A percentile compares a stretch with the other conserved stretches of the same genome.
Evolutionary conservation across 1,140 invertebrate species (phyloP).

Genomic region (Drosophila pseudoananassae): DNA sequence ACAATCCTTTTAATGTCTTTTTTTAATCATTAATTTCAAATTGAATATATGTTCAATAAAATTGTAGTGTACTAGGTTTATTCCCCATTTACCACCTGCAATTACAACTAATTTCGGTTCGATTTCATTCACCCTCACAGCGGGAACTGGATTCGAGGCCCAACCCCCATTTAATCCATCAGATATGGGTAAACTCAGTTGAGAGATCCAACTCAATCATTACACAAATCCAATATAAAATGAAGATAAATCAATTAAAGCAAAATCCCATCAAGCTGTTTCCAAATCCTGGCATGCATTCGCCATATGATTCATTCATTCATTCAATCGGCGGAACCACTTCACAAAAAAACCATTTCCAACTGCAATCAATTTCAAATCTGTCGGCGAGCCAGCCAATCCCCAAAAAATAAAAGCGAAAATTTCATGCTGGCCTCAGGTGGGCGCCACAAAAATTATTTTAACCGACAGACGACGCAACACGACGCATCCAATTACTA

Average conservation of each 20-base stretch:
- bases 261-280: slow-evolving; percentile 56
- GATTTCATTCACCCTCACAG: slow-evolving; percentile 51
- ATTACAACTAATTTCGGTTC: slow-evolving; percentile 47
- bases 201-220: slow-evolving; percentile 47
- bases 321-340: slow-evolving; percentile 7
- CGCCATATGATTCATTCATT: slow-evolving; percentile 48
- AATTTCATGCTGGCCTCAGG: slow-evolving; percentile 33
- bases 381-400: slow-evolving; percentile 56
- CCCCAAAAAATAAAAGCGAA: slow-evolving; percentile 50
- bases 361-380: slow-evolving; percentile 62
- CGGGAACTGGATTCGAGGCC: slow-evolving; percentile 30
- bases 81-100: slow-evolving; percentile 41
- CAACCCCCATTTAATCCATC: slow-evolving; percentile 12
- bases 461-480: slow-evolving; percentile 34
- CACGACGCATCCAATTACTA: slow-evolving; percentile 74
- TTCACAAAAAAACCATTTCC: slow-evolving; percentile 9
- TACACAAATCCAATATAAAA: slow-evolving; percentile 68
- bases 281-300: slow-evolving; percentile 35
- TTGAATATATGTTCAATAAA: slow-evolving; percentile 5
- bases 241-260: slow-evolving; percentile 75
- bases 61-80: slow-evolving; percentile 15
- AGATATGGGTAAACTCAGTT: slow-evolving; percentile 28
- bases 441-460: slow-evolving; percentile 58
- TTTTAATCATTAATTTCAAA: not conserved
- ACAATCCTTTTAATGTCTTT: not conserved